Conservation (phyloP, 1,140 invertebrate genomes). For the Scaptomyza hsui region DNA sequence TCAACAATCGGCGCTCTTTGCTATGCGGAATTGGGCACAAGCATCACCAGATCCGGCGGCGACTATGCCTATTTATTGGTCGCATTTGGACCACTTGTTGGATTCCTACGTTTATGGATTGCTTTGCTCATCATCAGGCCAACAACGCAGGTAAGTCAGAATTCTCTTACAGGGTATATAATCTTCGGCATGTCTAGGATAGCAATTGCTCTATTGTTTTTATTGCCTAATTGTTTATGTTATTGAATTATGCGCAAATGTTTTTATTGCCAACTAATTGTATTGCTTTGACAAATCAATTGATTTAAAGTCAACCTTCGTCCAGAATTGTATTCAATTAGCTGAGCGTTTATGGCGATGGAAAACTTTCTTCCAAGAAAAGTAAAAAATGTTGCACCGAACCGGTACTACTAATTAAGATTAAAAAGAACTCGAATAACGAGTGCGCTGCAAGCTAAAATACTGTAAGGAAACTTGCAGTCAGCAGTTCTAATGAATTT, state of each 20-base stretch:
- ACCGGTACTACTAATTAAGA: background rate
- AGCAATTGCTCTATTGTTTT: background rate
- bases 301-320: conserved; percentile 47
- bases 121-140: conserved; percentile 93
- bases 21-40: conserved; percentile 94
- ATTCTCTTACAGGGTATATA: too few species aligned
- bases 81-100: conserved; percentile 94
- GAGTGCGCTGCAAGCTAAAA: background rate
- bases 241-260: background rate
- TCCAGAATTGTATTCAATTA: conserved; percentile 54
- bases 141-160: conserved; percentile 85
- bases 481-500: too few species aligned
- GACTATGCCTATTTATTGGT: conserved; percentile 95
- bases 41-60: conserved; percentile 92
- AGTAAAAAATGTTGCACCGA: conserved; percentile 6
- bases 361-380: conserved; percentile 45
- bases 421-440: conserved; percentile 8
- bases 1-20: conserved; percentile 91
- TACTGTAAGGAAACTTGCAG: too few species aligned
- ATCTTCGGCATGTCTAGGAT: background rate
- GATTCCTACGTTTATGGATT: conserved; percentile 95
- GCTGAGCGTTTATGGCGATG: background rate
- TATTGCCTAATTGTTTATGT: conserved; percentile 1
- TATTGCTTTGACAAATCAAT: conserved; percentile 40
- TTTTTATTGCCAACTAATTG: conserved; percentile 16